Evolutionary conservation across 2,113 vertebrate genomes (phyloP), one percentile per base, ranked within the genome.

Genomic region (Anhinga anhinga): DNA sequence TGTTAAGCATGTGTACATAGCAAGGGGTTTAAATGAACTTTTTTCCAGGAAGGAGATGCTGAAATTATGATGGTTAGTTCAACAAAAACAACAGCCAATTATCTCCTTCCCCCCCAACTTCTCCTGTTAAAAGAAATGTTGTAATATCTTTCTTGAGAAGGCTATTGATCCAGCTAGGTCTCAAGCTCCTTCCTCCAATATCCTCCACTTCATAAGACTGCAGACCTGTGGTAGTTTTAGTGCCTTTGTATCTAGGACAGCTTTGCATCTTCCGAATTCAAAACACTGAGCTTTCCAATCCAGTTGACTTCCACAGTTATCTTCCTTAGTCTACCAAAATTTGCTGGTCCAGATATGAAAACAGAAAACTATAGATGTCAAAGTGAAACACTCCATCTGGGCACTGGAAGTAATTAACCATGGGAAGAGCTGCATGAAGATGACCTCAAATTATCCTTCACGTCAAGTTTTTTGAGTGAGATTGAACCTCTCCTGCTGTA

Each of bases 401-500:
- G 18, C 34, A 30, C 17, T 45, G 58, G 49, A 76, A 61, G 17
- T 34, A 89, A 59, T 69, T 76, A 94, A n/a, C 44, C 13, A 34
- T 0, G 1, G 36, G 58, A 56, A 82, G 32, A 85, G 53, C 20
- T n/a, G 20, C 73, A 36, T 4, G 1, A 82, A 91, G 21, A 66
- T 82, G 73, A 72, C 2, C 3, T 47, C 1, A 3, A 59, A 36
- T 38, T 78, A 14, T 74, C 47, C 50, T 74, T 66, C 47, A 12
- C 0, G 1, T 55, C 23, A 63, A 9, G 29, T 17, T 62, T 55
- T 89, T 65, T 2, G 10, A 47, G 21, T 0, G 1, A 69, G 30
- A 29, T 42, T 4, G 2, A 80, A 32, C 29, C 16, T 29, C 22
- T 86, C 12, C 19, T 67, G 44, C 70, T 66, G 52, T 30, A 71